These are phyloP conservation scores for Drosophila greeni DNA, from an alignment of 2,888 invertebrate species.

Conservation along the genomic window DNA sequence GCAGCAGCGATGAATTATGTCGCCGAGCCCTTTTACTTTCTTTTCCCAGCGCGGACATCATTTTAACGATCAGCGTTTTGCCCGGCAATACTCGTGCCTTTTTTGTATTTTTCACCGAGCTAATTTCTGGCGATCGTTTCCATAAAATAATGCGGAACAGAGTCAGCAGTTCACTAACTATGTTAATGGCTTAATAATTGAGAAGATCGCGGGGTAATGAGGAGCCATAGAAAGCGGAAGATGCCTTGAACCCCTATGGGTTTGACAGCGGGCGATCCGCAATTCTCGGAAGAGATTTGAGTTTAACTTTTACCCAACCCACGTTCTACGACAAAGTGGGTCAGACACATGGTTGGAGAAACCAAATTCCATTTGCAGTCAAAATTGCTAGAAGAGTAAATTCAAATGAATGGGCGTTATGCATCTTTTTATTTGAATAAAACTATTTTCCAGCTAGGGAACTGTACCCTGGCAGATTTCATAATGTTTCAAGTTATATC, in stretches of 20 bases:
- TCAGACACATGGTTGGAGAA: not conserved
- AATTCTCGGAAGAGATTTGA: constrained; percentile 21
- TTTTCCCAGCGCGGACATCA: constrained; percentile 50
- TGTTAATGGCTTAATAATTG: constrained; percentile 68
- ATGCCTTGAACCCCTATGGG: constrained; percentile 21
- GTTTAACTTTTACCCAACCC: constrained; percentile 19
- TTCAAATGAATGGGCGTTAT: not conserved
- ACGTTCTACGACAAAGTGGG: constrained; percentile 16
- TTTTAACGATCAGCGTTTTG: constrained; percentile 18
- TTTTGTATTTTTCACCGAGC: constrained; percentile 24
- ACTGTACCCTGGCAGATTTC: constrained; percentile 15
- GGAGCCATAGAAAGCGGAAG: constrained; percentile 31
- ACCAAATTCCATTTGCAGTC: not conserved
- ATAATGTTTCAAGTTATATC: constrained; percentile 32
- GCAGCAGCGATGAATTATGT: constrained; percentile 62
- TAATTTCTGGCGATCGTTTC: constrained; percentile 29
- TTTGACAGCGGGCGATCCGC: constrained; percentile 24
- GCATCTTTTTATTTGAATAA: not conserved
- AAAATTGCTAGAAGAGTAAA: not conserved
- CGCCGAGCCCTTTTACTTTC: constrained; percentile 67
- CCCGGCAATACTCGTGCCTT: constrained; percentile 28
- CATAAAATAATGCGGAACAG: constrained; percentile 26
- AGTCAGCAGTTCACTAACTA: constrained; percentile 21
- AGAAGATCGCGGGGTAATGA: constrained; percentile 23
- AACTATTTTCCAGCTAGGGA: not conserved